Conservation (phyloP, 2,888 invertebrate genomes). For the Drosophila colorata region DNA sequence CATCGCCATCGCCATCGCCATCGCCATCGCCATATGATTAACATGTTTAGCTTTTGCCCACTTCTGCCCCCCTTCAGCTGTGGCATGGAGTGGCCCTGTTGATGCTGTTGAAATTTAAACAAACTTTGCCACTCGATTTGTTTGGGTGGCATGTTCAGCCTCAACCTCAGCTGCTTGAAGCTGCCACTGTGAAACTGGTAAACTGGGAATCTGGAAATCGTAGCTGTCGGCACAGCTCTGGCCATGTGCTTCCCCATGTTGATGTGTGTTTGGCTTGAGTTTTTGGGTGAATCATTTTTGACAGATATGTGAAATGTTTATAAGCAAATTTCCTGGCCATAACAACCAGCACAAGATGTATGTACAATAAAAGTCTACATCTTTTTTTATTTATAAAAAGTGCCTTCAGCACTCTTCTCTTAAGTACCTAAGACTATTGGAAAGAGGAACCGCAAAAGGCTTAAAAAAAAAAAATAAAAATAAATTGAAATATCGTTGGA, state of each 20-base stretch:
- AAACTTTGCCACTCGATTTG: constrained; percentile 67
- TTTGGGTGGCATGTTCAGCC: constrained; percentile 71
- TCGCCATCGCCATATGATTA: constrained; percentile 58
- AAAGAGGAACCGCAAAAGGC: neutral
- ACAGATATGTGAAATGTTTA: constrained; percentile 72
- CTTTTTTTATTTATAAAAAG: neutral
- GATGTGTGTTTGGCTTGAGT: constrained; percentile 19
- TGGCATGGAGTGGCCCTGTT: constrained; percentile 54
- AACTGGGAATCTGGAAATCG: constrained; percentile 20
- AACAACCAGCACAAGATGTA: constrained; percentile 5
- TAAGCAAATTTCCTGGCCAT: constrained; percentile 46
- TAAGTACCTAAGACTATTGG: neutral
- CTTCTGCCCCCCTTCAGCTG: constrained; percentile 14
- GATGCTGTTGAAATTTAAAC: constrained; percentile 72
- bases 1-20: constrained; percentile 5
- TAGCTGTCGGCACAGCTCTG: constrained; percentile 47
- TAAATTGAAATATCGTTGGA: too few relatives aligned
- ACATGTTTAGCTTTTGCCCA: constrained; percentile 54
- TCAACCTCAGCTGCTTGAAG: constrained; percentile 58
- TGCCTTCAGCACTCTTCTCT: neutral
- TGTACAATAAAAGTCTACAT: constrained; percentile 2
- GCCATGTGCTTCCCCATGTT: constrained; percentile 47
- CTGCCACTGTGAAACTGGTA: constrained; percentile 19
- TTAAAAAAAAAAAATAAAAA: too few relatives aligned
- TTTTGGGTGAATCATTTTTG: constrained; percentile 55